Base-by-base conservation (phyloP, 2,113 vertebrate species). In the Chamaea fasciata region DNA sequence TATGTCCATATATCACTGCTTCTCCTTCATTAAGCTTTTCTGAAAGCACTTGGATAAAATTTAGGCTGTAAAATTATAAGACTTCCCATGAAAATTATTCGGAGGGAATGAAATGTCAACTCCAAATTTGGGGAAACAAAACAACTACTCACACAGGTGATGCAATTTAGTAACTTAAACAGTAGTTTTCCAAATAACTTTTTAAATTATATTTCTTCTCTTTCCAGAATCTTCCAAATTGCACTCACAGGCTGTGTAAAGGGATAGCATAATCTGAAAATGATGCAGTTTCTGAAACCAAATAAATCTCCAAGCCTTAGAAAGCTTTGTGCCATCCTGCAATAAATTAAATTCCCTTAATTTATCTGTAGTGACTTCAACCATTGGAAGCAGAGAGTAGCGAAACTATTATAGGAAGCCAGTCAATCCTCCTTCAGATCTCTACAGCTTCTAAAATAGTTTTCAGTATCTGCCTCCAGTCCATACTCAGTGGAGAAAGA, bases 311-410 rank as follows among this genome's bases (percentile, higher is more conserved):
- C 39, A 85, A 3, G 33, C 33, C 39, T 73, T 52, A 79, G 56
- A 70, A 82, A 92, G 56, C 30, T 62, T 63, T 44, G 10, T 78
- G 56, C 55, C 63, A 23, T 52, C 35, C 62, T 79, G 15, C 15
- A 47, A 20, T 64, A 50, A 73, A 55, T 59, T 59, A 63, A 41
- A 44, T 30, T 31, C 16, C 5, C 26, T 62, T 65, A 52, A 44
- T 74, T 86, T 47, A 41, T 30, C 41, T 37, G 6, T 16, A n/a
- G 27, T 70, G 27, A 47, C 55, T 60, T 79, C 37, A 64, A 24
- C 23, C 7, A 5, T 44, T 68, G 59, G 64, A 92, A 73, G 60
- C 0, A 0, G 2, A 60, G 18, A 92, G 67, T n/a, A 67, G 3
- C 2, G 0, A 64, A 78, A 77, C 39, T 80, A 10, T 69, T 52